phyloP scores from a whole-genome alignment of 64 coral and sea anemone species.

The Exaiptasia diaphana region DNA sequence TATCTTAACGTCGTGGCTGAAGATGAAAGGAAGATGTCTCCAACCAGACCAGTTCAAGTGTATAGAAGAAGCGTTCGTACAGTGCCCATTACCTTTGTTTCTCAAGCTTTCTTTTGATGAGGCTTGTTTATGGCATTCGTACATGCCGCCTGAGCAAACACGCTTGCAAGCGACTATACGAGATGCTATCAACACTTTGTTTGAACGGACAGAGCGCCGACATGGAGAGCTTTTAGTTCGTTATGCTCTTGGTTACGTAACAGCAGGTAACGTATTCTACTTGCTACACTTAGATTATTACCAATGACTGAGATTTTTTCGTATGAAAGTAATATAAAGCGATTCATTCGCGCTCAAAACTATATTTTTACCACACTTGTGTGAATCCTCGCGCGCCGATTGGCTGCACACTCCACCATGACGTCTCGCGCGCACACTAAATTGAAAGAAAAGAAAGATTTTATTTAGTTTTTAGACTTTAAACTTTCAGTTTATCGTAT shows the following conservation, averaged over 20 bases:
- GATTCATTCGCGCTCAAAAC: too few species aligned
- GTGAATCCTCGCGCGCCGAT: too few species aligned
- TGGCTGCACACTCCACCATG: too few species aligned
- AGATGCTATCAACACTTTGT: slow-evolving; percentile 60
- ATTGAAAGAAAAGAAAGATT: too few species aligned
- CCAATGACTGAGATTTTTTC: not conserved
- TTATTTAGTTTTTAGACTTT: too few species aligned
- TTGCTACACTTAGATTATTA: not conserved
- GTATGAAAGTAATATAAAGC: too few species aligned
- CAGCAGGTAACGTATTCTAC: slow-evolving; percentile 43
- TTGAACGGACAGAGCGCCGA: slow-evolving; percentile 55
- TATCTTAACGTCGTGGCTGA: slow-evolving; percentile 70
- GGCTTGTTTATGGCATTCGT: slow-evolving; percentile 68
- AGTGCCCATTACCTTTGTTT: slow-evolving; percentile 77
- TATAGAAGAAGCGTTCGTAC: slow-evolving; percentile 49
- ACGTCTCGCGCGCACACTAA: too few species aligned
- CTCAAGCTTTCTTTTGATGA: slow-evolving; percentile 83
- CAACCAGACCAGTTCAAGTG: slow-evolving; percentile 31
- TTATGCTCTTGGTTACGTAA: slow-evolving; percentile 79
- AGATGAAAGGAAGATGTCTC: slow-evolving; percentile 37
- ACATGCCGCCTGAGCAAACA: slow-evolving; percentile 31
- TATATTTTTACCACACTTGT: too few species aligned
- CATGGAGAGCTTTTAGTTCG: slow-evolving; percentile 67
- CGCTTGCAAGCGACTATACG: slow-evolving; percentile 49
- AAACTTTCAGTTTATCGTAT: too few species aligned